Evolutionary conservation across 2,113 vertebrate species (phyloP), one percentile per base, ranked within the genome.

Genomic region (Otocyon megalotis): DNA sequence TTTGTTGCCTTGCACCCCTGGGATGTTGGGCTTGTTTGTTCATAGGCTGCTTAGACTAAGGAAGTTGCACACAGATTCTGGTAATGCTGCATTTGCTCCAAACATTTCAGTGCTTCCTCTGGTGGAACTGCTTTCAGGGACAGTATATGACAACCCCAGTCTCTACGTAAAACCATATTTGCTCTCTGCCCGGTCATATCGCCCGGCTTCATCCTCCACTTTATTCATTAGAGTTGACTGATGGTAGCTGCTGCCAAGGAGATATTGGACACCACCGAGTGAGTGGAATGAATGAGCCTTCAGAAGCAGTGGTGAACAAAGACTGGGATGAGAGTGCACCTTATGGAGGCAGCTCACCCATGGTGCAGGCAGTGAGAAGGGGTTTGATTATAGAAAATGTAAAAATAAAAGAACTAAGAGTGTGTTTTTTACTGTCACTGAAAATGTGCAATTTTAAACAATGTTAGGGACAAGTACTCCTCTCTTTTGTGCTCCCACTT

Each of bases 311-410:
- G 35, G 15, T 20, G 28, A 10, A 0, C 3, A 71, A 37, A 71
- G 48, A 30, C 14, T 13, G 14, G 15, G 5, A 0, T 8, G 5
- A 16, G 7, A 5, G 22, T 3, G 1, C 22, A 2, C 20, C 9
- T 1, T 35, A 8, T 4, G 22, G 28, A 50, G 30, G 50, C 20
- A 43, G 50, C n/a, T 80, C 43, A 79, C 6, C 16, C 5, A 76
- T 53, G 19, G 16, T n/a, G 1, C 4, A 11, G 20, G 28, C 28
- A 48, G 2, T 54, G 79, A 81, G 83, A 82, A 50, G 60, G 8
- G 14, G 3, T 19, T 54, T 90, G 3, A 81, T 37, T 85, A 67
- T 11, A 80, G 72, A 56, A 87, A 69, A 37, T 22, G 86, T 62
- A 11, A 65, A 91, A 86, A 48, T 24, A 85, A 63, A 35, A 60